These are phyloP conservation scores for Proterorhinus semilunaris DNA, from an alignment of 2,113 vertebrate genomes.

Conservation along the genomic window DNA sequence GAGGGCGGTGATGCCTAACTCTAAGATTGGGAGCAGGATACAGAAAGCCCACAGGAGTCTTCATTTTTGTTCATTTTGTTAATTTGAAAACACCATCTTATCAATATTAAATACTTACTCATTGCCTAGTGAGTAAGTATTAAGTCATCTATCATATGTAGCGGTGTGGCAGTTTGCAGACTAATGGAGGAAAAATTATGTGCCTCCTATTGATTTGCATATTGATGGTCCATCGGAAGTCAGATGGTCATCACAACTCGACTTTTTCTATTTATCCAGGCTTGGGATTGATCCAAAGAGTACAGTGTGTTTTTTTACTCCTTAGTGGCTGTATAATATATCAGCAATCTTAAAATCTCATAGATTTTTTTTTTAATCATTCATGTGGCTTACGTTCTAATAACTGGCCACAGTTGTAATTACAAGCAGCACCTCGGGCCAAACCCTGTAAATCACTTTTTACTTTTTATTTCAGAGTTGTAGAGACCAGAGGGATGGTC, in stretches of 20 bases:
- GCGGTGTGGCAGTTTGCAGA: not conserved
- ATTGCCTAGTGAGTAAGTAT: not conserved
- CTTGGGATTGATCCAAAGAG: not conserved
- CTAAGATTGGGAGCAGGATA: conserved; percentile 18
- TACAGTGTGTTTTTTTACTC: not conserved
- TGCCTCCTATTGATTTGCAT: not conserved
- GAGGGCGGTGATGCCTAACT: conserved; percentile 27
- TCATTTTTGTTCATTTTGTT: not conserved
- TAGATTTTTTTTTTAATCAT: no score
- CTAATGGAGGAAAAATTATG: not conserved
- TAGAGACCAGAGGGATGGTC: not conserved
- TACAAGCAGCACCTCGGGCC: not conserved
- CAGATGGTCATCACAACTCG: no score
- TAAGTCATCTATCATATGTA: not conserved
- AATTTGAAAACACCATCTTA: conserved; percentile 3
- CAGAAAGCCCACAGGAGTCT: conserved; percentile 14
- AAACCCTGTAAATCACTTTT: conserved; percentile 1
- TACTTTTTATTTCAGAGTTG: not conserved
- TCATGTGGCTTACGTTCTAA: no score
- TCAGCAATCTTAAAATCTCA: no score
- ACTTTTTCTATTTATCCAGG: not conserved
- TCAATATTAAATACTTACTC: not conserved
- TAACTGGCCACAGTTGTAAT: no score
- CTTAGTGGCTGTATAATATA: no score
- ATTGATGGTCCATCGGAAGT: not conserved